phyloP scores from a whole-genome alignment of 2,888 invertebrate genomes.

The Cosmorhoe ocellata region DNA sequence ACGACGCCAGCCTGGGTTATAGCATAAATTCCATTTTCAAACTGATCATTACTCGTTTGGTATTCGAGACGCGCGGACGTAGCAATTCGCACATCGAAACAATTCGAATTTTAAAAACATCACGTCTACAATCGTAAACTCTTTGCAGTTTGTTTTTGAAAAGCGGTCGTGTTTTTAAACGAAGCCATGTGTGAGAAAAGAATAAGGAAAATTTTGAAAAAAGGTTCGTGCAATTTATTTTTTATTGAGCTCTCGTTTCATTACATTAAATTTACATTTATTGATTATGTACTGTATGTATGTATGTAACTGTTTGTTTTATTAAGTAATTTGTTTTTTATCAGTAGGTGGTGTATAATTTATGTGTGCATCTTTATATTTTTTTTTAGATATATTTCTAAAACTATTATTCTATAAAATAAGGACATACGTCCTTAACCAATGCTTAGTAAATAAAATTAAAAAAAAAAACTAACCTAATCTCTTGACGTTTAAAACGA shows the following conservation, averaged over 20 bases:
- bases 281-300: not conserved
- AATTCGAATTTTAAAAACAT: slow-evolving; percentile 11
- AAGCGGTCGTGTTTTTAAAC: slow-evolving; percentile 42
- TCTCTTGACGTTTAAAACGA: too few relatives aligned
- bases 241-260: not conserved
- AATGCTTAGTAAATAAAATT: too few relatives aligned
- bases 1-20: slow-evolving; percentile 9
- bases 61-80: slow-evolving; percentile 40
- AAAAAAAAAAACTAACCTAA: too few relatives aligned
- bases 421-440: too few relatives aligned
- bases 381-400: too few relatives aligned
- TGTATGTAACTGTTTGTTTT: too few relatives aligned
- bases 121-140: slow-evolving; percentile 18
- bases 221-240: slow-evolving; percentile 46
- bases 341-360: too few relatives aligned
- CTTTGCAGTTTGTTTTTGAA: slow-evolving; percentile 44
- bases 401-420: too few relatives aligned
- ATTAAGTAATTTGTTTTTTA: too few relatives aligned
- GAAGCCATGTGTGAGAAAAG: slow-evolving; percentile 67
- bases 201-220: slow-evolving; percentile 55
- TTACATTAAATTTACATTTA: not conserved
- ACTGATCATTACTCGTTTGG: slow-evolving; percentile 46
- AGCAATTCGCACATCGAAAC: slow-evolving; percentile 12
- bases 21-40: slow-evolving; percentile 50
- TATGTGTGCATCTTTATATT: too few relatives aligned